Base-by-base conservation (phyloP, 1,140 invertebrate genomes). In the Brachystomella parvula region DNA sequence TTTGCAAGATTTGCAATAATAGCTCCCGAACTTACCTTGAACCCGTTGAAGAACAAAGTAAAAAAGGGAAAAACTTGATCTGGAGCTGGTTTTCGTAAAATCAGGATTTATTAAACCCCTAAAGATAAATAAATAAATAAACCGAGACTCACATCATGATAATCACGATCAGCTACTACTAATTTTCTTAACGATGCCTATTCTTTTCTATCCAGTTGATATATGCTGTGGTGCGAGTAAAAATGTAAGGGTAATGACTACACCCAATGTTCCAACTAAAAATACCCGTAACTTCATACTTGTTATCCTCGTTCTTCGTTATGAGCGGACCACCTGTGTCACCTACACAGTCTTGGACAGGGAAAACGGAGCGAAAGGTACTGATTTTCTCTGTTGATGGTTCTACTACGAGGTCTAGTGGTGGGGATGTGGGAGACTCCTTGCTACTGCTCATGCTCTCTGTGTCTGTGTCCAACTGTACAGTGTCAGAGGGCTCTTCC, bases 261-360 rank as follows among this genome's bases (percentile, higher is more conserved):
- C 67, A 69, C 1, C 67, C 67, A 56, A 69, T 65, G 29, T 49
- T 29, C 49, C 62, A 68, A 3, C 2, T 19, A 2, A 63, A 58
- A n/a, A 68, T 47, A 3, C 68, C 68, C 12, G 68, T 63, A 63
- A 64, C 65, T 17, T 62, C 28, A 47, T 39, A 66, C 2, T 9
- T 3, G 3, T 35, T 59, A 53, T 35, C 59, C 19, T 56, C 67
- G 39, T 44, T 57, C 58, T 3, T 17, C 19, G 29, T 56, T 39
- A 21, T 32, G 15, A 68, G 44, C 2, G 67, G 70, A n/a, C 66
- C 64, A 3, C 69, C 69, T 6, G 28, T 62, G 58, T 67, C 63
- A 26, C 67, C 67, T 47, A 65, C 24, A 28, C 28, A 63, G 30
- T 59, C 26, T 31, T 59, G 57, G 21, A 30, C 15, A 26, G 49